A percentile compares a stretch with the other conserved stretches of the same genome.
Evolutionary conservation across 2,113 vertebrate genomes (phyloP).

Genomic region (Solenodon paradoxus): DNA sequence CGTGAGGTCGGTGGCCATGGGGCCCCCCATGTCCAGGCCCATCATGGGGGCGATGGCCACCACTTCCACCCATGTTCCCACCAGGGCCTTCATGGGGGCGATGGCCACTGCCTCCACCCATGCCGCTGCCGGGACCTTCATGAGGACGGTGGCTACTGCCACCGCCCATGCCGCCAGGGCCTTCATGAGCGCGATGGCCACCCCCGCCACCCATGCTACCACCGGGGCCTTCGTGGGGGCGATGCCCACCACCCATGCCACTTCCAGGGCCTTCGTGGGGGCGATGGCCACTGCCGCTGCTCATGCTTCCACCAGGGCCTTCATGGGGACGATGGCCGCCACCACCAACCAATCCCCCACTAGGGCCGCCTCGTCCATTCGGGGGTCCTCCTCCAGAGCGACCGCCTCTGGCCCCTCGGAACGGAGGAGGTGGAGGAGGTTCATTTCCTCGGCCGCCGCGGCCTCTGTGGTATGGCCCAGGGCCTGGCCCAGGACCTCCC

Average conservation of each 20-base stretch:
- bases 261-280: slow-evolving; percentile 67
- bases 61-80: slow-evolving; percentile 53
- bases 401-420: slow-evolving; percentile 86
- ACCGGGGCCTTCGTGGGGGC: slow-evolving; percentile 67
- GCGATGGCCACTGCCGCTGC: slow-evolving; percentile 69
- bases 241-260: slow-evolving; percentile 70
- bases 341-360: slow-evolving; percentile 81
- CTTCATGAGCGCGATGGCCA: slow-evolving; percentile 65
- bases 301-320: slow-evolving; percentile 77
- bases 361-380: slow-evolving; percentile 86
- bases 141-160: slow-evolving; percentile 81
- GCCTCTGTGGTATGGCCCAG: slow-evolving; percentile 85
- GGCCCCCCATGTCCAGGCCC: slow-evolving; percentile 78
- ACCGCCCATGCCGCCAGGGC: slow-evolving; percentile 65
- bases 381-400: slow-evolving; percentile 82
- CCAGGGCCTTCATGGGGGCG: slow-evolving; percentile 60
- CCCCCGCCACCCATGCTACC: slow-evolving; percentile 54
- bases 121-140: slow-evolving; percentile 82
- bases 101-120: slow-evolving; percentile 80
- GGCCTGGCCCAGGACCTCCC: slow-evolving; percentile 80
- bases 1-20: slow-evolving; percentile 74
- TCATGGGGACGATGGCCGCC: slow-evolving; percentile 75
- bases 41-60: slow-evolving; percentile 73
- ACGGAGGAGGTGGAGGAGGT: slow-evolving; percentile 88
- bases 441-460: slow-evolving; percentile 88